These are phyloP conservation scores for Penaeus japonicus DNA, from an alignment of 1,140 invertebrate genomes.

Conservation along the genomic window DNA sequence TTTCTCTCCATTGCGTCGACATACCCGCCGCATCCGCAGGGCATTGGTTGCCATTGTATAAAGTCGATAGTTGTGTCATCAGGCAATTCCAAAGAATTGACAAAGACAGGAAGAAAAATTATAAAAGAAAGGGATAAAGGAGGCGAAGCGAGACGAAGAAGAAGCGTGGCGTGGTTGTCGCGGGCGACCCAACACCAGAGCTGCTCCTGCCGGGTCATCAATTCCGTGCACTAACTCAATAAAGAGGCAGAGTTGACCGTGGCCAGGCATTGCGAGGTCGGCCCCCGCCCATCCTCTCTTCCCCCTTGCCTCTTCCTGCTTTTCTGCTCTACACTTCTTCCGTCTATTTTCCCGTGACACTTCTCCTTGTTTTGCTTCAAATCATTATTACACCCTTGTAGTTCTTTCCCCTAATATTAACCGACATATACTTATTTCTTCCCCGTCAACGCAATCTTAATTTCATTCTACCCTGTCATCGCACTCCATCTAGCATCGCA, in stretches of 20 bases:
- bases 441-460: no score
- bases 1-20: neutral
- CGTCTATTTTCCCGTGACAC: no score
- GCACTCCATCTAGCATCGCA: no score
- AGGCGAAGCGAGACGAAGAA: neutral
- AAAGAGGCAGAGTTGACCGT: slow-evolving; percentile 51
- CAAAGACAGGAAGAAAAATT: neutral
- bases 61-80: no score
- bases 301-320: neutral
- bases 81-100: no score
- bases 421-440: no score
- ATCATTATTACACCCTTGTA: no score
- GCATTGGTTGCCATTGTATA: no score
- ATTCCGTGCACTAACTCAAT: slow-evolving; percentile 52
- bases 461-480: no score
- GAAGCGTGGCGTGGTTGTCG: neutral
- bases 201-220: slow-evolving; percentile 38
- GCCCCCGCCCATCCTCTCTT: neutral
- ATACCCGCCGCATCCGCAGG: neutral
- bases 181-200: neutral
- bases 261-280: slow-evolving; percentile 14
- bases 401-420: no score
- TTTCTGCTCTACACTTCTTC: neutral
- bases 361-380: no score
- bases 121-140: neutral